A percentile compares a stretch with the other conserved stretches of the same genome.
These are phyloP conservation scores for Archilochus colubris DNA, from an alignment of 2,113 vertebrate species.

Conservation along the genomic window DNA sequence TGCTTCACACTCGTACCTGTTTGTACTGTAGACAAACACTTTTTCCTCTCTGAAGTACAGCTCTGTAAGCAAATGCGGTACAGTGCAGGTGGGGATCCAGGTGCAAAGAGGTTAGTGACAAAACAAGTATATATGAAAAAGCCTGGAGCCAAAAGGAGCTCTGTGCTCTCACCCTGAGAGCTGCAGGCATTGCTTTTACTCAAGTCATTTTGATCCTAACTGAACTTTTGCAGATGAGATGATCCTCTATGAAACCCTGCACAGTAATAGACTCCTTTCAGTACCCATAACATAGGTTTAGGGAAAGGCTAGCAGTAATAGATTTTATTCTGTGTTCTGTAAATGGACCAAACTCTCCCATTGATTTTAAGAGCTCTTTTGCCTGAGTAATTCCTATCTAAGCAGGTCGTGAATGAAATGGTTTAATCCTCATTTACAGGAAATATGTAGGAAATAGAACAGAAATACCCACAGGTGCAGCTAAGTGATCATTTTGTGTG, in stretches of 20 bases:
- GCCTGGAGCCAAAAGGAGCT: neutral
- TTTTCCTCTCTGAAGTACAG: neutral
- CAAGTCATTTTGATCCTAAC: neutral
- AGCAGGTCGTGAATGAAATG: conserved; percentile 7
- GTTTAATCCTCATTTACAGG: conserved; percentile 21
- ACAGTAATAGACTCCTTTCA: neutral
- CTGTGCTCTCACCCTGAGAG: neutral
- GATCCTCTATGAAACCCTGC: neutral
- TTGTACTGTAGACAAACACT: neutral
- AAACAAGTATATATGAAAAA: neutral
- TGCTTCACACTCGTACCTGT: neutral
- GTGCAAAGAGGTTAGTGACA: neutral
- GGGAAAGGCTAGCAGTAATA: conserved; percentile 16
- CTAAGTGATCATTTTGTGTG: conserved; percentile 41
- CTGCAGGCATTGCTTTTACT: neutral
- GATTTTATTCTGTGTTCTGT: neutral
- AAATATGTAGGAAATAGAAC: conserved; percentile 53
- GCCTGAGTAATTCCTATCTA: neutral
- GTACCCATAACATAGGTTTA: neutral
- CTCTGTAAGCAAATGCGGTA: neutral
- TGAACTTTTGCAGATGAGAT: neutral
- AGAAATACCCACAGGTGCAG: conserved; percentile 62
- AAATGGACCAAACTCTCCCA: neutral
- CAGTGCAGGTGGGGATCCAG: neutral
- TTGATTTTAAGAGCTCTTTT: conserved; percentile 29